Base-by-base conservation (phyloP, 2,113 vertebrate species). In the Fregata magnificens region DNA sequence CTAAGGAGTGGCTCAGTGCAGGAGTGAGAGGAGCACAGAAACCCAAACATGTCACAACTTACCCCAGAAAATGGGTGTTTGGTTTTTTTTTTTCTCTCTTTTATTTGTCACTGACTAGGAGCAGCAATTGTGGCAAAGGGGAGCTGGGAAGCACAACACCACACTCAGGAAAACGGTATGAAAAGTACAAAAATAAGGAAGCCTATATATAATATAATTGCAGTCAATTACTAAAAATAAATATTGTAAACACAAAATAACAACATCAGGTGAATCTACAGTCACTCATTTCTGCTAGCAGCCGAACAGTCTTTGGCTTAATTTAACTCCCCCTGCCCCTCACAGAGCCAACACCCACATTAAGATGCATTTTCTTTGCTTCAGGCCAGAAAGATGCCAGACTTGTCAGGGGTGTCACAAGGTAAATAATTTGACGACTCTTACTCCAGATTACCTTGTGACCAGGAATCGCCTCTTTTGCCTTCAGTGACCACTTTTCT, bases 291-390 rank as follows among this genome's bases (percentile, higher is more conserved):
- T 80, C 91, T 94, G 86, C 87, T 66, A 92, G 89, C 95, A 97
- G 95, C 95, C 9, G 18, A 76, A 86, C 89, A 83, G 47, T 97
- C 97, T 97, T 97, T 97, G 97, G 97, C 96, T 97, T 97, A 40
- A 87, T 32, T 38, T 10, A 71, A 53, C 74, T 71, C 82, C 67
- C 45, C 82, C 67, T 49, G 74, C 84, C 91, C 82, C 6, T 0
- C 38, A 9, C 0, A 2, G 82, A 90, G 83, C 88, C 73, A 20
- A 25, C 6, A 3, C 77, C 73, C 42, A 7, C 66, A 7, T 5
- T 13, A 25, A 25, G 94, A 86, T 91, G 95, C 94, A 79, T 93
- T 96, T 95, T 81, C 95, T 96, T 92, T 94, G 95, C 61, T 81
- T 53, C 29, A 8, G 59, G n/a, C 58, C 49, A 10, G 28, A 9